Evolutionary conservation across 2,888 invertebrate species (phyloP), one percentile per base, ranked within the genome.

Genomic region (Eupithecia insigniata): DNA sequence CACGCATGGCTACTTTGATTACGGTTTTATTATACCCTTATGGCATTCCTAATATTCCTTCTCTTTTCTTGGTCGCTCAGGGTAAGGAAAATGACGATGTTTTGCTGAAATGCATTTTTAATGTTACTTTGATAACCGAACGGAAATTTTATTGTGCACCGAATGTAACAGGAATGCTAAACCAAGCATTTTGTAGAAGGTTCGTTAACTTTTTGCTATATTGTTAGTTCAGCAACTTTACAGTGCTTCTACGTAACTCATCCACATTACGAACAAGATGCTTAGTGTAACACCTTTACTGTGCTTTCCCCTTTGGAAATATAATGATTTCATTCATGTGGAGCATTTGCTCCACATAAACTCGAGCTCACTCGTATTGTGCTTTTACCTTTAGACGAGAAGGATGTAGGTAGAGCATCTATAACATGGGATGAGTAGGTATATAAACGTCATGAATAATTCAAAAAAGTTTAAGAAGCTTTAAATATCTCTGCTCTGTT

Each of bases 1-100:
- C 74, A 76, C 71, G 74, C 75, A 74, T 75, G 79, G 76, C 70
- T 76, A 76, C 79, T 76, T 73, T 79, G 79, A 79, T 76, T 76
- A 76, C 78, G 74, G 78, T 79, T 79, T 78, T 76, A 79, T 79
- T 76, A 76, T 71, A 58, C 55, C 70, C 72, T 76, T 76, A 76
- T 75, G 76, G 74, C 70, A 75, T 75, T 75, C 74, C 51, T 72
- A 68, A 78, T 76, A 77, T 76, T 72, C 69, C 73, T 70, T 74
- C 62, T 74, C 70, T 74, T 76, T 73, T 75, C 65, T 73, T 71
- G 64, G 36, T 36, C 14, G 62, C 22, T 61, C 16, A 62, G 71
- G 51, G 72, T 69, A 58, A 36, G 73, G 34, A 39, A 58, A 39
- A 43, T 51, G 43, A 55, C 64, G 26, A 64, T 46, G 62, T 66